Percentiles rank a stretch among this genome's conserved stretches.
Conservation (phyloP, 2,797 vertebrate genomes). For the Enteromius paludinosus region DNA sequence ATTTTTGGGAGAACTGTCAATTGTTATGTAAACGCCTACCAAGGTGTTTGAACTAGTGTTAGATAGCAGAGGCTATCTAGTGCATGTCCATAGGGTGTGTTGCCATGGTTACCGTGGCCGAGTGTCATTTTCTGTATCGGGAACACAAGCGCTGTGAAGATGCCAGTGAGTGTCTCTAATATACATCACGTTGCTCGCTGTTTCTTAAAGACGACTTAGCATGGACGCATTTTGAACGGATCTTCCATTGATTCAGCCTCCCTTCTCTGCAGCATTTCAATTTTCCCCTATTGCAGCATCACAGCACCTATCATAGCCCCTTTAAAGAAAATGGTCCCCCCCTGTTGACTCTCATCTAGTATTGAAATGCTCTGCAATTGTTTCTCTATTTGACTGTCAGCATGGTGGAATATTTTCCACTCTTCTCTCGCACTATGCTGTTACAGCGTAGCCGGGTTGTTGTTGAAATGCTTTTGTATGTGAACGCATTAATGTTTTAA, state of each 20-base stretch:
- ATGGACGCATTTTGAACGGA: conserved; percentile 19
- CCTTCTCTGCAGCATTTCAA: conserved; percentile 43
- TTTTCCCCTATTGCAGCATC: conserved; percentile 33
- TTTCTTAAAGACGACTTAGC: conserved; percentile 31
- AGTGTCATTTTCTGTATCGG: conserved; percentile 51
- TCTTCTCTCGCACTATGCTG: conserved; percentile 11
- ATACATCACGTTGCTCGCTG: conserved; percentile 21
- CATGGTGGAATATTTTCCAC: conserved; percentile 42
- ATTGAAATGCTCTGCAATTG: conserved; percentile 56
- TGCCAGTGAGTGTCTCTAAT: conserved; percentile 26
- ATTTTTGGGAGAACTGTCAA: background rate
- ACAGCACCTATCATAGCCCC: conserved; percentile 43
- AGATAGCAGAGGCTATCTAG: conserved; percentile 39
- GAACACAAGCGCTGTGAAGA: conserved; percentile 37
- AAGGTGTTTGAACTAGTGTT: conserved; percentile 39
- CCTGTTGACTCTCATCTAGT: conserved; percentile 71
- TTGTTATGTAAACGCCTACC: conserved; percentile 27
- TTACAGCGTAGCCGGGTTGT: conserved; percentile 34
- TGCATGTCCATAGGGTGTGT: conserved; percentile 58
- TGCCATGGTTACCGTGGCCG: conserved; percentile 57
- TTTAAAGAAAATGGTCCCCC: conserved; percentile 64
- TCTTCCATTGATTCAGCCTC: conserved; percentile 30
- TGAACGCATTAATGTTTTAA: conserved; percentile 65
- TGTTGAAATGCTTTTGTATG: conserved; percentile 49
- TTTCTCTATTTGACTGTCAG: conserved; percentile 56